Evolutionary conservation across 1,140 invertebrate species (phyloP), one percentile per base, ranked within the genome.

Genomic region (Aricia agestis): DNA sequence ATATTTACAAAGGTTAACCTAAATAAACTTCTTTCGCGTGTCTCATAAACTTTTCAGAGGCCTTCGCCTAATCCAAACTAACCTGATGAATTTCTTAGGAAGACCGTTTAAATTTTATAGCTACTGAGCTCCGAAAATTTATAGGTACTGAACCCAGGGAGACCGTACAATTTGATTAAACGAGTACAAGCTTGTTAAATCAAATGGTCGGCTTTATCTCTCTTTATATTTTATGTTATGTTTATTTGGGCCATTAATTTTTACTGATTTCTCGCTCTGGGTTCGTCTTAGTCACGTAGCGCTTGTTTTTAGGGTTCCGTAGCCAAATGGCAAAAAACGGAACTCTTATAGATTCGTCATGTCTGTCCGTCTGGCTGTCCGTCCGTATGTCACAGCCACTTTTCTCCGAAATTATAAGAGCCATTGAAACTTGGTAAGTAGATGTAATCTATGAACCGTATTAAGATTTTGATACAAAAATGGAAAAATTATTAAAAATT

Each of bases 131-230:
- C 45, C 45, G 45, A 52, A 42, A 42, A 52, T 52, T 52, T 52
- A 52, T 52, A 52, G 9, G 6, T 52, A 52, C 45, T 52, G 45
- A 52, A 52, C 45, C 45, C 11, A 52, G 45, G 45, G 45, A 41
- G 42, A 45, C 45, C 31, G 18, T 17, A 70, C 67, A 52, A 67
- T 63, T 69, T 25, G 18, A 18, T 67, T 61, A 66, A 66, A 59
- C 18, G 58, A 59, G 58, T 59, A 52, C 58, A 19, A 19, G 58
- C 7, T 63, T 63, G 45, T 52, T 52, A 52, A 52, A 52, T 52
- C 45, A 52, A 52, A 52, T 15, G 45, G 45, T 52, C 6, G 45
- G 6, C 13, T 52, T 52, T 52, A 52, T 52, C 45, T 59, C 18
- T 63, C 9, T 5, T 59, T 9, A 17, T 59, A 17, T 59, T 59